A percentile compares a stretch with the other conserved stretches of the same genome.
Evolutionary conservation across 1,140 invertebrate genomes (phyloP).

Genomic region (Drosophila kurseongensis): DNA sequence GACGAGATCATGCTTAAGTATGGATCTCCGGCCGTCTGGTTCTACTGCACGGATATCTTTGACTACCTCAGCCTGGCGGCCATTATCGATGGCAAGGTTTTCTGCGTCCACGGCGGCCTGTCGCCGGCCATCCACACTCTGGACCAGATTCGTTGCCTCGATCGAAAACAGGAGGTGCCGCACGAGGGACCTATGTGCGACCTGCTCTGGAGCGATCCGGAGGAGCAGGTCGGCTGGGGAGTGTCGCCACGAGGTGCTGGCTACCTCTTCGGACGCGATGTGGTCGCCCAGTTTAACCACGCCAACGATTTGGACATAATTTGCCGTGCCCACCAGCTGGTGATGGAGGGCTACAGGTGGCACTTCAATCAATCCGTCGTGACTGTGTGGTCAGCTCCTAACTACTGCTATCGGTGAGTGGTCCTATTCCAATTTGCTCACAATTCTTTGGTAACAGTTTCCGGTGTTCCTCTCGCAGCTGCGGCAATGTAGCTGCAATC

Average conservation of each 20-base stretch:
- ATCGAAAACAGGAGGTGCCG: not conserved
- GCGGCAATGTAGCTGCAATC: not conserved
- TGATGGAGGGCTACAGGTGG: constrained; percentile 1
- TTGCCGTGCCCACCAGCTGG: not conserved
- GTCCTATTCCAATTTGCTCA: not conserved
- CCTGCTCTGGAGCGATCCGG: constrained; percentile 1
- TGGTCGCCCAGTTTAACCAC: not conserved
- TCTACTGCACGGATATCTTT: not conserved
- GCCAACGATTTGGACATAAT: not conserved
- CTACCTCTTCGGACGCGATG: not conserved
- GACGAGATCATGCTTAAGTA: not conserved
- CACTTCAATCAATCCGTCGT: not conserved
- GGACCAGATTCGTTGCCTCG: not conserved
- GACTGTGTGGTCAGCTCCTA: not conserved
- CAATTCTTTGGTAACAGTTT: not conserved
- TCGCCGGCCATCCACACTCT: not conserved
- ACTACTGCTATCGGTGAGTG: not conserved
- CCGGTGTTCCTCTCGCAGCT: not conserved
- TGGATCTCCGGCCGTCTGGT: not conserved
- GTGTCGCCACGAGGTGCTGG: not conserved
- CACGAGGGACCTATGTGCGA: not conserved
- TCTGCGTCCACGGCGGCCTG: constrained; percentile 1
- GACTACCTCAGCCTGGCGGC: constrained; percentile 2
- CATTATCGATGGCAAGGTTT: not conserved
- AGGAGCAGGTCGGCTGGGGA: not conserved